Conservation (phyloP, 2,888 invertebrate species). For the Drosophila mimetica region DNA sequence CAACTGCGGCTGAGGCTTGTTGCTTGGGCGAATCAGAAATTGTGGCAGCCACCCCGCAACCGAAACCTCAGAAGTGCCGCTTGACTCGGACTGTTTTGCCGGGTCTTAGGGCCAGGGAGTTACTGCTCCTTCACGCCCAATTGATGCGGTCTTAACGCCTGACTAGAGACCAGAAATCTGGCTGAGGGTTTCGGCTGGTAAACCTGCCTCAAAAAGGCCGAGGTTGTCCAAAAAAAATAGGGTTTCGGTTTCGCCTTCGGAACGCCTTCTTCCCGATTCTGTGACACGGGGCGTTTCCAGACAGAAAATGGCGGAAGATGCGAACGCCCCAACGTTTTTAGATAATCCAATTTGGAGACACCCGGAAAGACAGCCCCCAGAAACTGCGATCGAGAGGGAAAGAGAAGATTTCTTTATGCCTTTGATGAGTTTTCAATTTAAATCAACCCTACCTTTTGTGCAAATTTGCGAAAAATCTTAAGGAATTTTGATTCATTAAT, state of each 20-base stretch:
- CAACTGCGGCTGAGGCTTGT: slow-evolving; percentile 39
- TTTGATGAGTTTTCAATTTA: neutral
- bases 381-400: neutral
- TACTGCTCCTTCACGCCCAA: slow-evolving; percentile 79
- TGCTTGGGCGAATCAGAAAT: slow-evolving; percentile 62
- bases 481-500: too few species aligned
- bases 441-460: neutral
- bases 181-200: slow-evolving; percentile 4
- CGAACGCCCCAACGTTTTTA: slow-evolving; percentile 45
- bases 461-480: too few species aligned
- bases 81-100: slow-evolving; percentile 21
- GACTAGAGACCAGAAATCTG: slow-evolving; percentile 61
- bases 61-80: slow-evolving; percentile 50
- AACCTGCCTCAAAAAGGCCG: slow-evolving; percentile 38
- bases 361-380: slow-evolving; percentile 2
- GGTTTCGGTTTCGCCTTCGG: slow-evolving; percentile 74
- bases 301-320: slow-evolving; percentile 73
- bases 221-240: slow-evolving; percentile 27
- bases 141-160: slow-evolving; percentile 81
- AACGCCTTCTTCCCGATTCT: slow-evolving; percentile 78
- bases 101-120: slow-evolving; percentile 1
- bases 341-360: slow-evolving; percentile 38
- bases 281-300: slow-evolving; percentile 70
- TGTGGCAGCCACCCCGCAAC: slow-evolving; percentile 64
- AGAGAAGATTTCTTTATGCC: neutral